Evolutionary conservation across 2,797 vertebrate genomes (phyloP).

Genomic region (Columba guinea): DNA sequence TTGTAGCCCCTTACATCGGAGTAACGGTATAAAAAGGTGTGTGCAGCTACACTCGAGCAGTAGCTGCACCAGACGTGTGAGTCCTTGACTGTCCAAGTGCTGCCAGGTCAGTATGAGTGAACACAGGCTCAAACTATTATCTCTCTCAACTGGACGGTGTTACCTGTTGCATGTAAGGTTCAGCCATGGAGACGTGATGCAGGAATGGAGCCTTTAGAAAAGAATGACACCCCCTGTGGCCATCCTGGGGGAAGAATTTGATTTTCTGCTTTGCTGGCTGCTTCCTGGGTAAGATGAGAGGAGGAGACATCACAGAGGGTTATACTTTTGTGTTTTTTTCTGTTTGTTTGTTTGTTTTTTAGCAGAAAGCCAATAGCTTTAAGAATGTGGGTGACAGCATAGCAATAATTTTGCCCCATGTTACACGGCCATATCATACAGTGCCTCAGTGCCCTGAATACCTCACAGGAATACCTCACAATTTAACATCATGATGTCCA

Average conservation of each 20-base stretch:
- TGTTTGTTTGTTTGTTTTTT: not conserved
- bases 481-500: not conserved
- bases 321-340: not conserved
- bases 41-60: not conserved
- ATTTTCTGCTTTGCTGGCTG: constrained; percentile 5
- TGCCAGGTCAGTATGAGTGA: not conserved
- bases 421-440: not conserved
- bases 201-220: not conserved
- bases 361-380: not conserved
- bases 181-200: not conserved
- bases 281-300: not conserved
- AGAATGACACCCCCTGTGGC: not conserved
- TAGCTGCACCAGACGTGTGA: not conserved
- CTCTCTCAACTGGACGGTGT: not conserved
- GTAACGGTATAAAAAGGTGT: not conserved
- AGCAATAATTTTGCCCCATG: not conserved
- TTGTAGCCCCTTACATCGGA: not conserved
- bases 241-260: not conserved
- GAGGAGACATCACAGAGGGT: not conserved
- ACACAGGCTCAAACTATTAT: not conserved
- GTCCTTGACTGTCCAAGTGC: not conserved
- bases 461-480: not conserved
- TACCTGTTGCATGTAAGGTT: not conserved
- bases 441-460: not conserved
- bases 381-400: not conserved